Percentiles rank a stretch among this genome's conserved stretches.
phyloP scores from a whole-genome alignment of 2,888 invertebrate species.

The Ichneumoninae sp. region DNA sequence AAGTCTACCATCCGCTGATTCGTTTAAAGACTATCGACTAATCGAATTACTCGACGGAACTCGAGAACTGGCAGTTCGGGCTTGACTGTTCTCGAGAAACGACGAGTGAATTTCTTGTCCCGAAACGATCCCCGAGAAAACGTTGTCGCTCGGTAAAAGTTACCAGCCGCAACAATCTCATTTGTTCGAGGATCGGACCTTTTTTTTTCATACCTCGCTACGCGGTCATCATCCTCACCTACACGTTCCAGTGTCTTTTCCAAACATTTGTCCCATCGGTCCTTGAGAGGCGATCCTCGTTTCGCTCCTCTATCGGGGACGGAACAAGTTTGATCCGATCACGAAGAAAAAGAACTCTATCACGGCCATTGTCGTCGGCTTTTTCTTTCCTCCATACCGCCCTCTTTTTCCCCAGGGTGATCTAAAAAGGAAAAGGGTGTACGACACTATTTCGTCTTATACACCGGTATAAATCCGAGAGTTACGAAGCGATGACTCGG shows the following conservation, averaged over 20 bases:
- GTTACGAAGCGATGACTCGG: constrained; percentile 51
- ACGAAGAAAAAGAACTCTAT: constrained; percentile 11
- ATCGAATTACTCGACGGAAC: not conserved
- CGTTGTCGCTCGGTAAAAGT: constrained; percentile 8
- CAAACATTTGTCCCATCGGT: not conserved
- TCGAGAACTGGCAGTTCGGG: not conserved
- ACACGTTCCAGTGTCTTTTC: not conserved
- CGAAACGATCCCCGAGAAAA: constrained; percentile 8
- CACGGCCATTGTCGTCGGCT: not conserved
- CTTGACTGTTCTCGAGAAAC: not conserved
- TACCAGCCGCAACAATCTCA: constrained; percentile 22
- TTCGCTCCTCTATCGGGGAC: constrained; percentile 14
- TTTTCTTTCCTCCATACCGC: constrained; percentile 4
- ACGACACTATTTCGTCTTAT: not conserved
- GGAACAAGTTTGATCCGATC: constrained; percentile 46
- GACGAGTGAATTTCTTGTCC: constrained; percentile 3
- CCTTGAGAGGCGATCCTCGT: not conserved
- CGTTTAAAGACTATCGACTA: not conserved
- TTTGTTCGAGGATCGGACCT: constrained; percentile 24
- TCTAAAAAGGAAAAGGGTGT: constrained; percentile 18
- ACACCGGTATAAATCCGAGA: constrained; percentile 7
- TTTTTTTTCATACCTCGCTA: constrained; percentile 12
- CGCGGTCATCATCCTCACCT: constrained; percentile 3
- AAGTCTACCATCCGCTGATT: not conserved
- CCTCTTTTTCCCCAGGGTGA: constrained; percentile 31